Evolutionary conservation across 2,797 vertebrate species (phyloP).

Genomic region (Apodemus agrarius): DNA sequence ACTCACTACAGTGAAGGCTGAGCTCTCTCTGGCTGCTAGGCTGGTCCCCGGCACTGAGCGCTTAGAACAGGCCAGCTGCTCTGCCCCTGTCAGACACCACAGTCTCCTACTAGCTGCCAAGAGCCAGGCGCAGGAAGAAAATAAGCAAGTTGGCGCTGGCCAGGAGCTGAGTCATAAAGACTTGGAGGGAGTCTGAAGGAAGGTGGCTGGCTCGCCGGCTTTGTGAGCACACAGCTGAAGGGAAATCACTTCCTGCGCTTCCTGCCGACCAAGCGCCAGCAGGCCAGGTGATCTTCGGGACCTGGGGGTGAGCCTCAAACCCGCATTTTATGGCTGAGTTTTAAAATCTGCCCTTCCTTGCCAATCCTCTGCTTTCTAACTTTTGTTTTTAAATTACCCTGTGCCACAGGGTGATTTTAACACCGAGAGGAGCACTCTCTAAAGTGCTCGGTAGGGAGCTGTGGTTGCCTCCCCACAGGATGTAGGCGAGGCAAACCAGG

Average conservation of each 20-base stretch:
- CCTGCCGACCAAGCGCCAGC: background rate
- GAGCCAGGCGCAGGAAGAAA: constrained; percentile 22
- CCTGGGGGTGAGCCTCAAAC: background rate
- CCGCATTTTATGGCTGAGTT: constrained; percentile 46
- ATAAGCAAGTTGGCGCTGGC: background rate
- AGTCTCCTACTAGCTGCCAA: background rate
- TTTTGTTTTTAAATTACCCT: constrained; percentile 68
- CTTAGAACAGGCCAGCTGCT: background rate
- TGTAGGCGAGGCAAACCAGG: background rate
- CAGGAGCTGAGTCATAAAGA: constrained; percentile 50
- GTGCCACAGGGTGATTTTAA: constrained; percentile 40
- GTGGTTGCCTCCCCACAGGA: background rate
- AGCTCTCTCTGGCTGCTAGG: background rate
- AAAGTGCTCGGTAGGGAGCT: constrained; percentile 52
- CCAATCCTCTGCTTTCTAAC: constrained; percentile 55
- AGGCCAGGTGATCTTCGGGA: background rate
- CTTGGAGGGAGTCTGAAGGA: constrained; percentile 10
- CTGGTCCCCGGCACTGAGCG: rapidly evolving
- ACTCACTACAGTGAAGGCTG: background rate
- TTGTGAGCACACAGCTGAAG: background rate
- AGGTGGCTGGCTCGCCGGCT: background rate
- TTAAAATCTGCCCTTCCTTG: constrained; percentile 10
- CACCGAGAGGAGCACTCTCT: constrained; percentile 45
- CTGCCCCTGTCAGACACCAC: background rate
- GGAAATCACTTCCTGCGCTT: background rate